Evolutionary conservation across 2,888 invertebrate species (phyloP).

Genomic region (Acrocyrtus sp.): DNA sequence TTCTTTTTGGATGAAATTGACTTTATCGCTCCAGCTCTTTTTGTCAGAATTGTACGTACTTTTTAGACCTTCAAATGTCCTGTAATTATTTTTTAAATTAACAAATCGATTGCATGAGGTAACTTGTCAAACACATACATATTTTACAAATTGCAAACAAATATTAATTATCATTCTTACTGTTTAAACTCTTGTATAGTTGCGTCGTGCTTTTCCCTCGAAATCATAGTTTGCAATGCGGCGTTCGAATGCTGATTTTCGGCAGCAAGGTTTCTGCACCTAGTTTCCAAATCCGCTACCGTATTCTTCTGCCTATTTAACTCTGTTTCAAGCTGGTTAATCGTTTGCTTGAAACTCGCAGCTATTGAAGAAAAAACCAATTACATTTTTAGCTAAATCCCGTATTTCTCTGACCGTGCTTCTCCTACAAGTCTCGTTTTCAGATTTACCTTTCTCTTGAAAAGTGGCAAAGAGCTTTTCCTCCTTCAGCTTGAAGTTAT

Average conservation of each 20-base stretch:
- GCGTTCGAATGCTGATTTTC: constrained; percentile 52
- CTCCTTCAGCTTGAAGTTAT: constrained; percentile 47
- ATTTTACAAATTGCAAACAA: no score
- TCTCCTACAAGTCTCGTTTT: no score
- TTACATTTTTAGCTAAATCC: no score
- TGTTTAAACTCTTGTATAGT: constrained; percentile 57
- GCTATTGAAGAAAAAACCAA: constrained; percentile 22
- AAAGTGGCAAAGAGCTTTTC: constrained; percentile 37
- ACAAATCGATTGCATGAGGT: neutral
- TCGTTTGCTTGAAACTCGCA: constrained; percentile 32
- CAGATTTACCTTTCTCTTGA: constrained; percentile 55
- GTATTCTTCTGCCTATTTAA: constrained; percentile 29
- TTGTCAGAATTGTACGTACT: constrained; percentile 55
- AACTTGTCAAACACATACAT: no score
- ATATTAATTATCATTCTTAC: constrained; percentile 35
- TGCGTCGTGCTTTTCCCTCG: constrained; percentile 58
- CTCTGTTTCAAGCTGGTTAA: constrained; percentile 55
- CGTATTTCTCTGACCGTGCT: no score
- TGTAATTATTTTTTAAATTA: constrained; percentile 20
- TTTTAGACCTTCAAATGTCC: constrained; percentile 60
- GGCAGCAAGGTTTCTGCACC: constrained; percentile 49
- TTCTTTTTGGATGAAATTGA: constrained; percentile 50
- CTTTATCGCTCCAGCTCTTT: constrained; percentile 47
- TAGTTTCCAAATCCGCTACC: constrained; percentile 48
- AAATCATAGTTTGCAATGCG: constrained; percentile 52